Evolutionary conservation across 2,888 invertebrate genomes (phyloP), one percentile per base, ranked within the genome.

Genomic region (Busseola fusca): DNA sequence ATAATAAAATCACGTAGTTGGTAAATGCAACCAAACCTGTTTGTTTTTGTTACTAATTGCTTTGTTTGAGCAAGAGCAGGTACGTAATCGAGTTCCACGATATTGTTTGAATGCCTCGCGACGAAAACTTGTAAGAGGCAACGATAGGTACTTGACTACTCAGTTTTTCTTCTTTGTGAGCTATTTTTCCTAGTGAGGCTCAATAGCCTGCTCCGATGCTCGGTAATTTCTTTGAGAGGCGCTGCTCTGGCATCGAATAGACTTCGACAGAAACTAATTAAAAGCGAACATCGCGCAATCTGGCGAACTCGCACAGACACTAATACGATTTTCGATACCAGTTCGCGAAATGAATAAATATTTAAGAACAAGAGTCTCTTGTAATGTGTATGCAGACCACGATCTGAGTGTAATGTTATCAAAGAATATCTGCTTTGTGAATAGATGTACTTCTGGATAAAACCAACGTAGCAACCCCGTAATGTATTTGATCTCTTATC

Each of bases 211-310:
- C 72, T 69, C 78, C 81, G 81, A 78, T 81, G 80, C 79, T 87
- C 81, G 77, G 87, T 89, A 91, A 92, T 92, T 92, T 92, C 91
- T 91, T 91, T 90, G 89, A 89, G 87, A 88, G 87, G 83, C 86
- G 88, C 90, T 88, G 86, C 83, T 89, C 87, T 87, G 83, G 86
- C 90, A 88, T 88, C 85, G 85, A 86, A 84, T 85, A 87, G 87
- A 88, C 89, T 91, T 90, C 89, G 87, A 91, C 90, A 90, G 90
- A 91, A 92, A 92, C 91, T 93, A 92, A 93, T 93, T 93, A 93
- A 93, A 90, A 91, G 83, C 83, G 91, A 91, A 93, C 91, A 92
- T 90, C 87, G 91, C 80, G 86, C 91, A 91, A 92, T 91, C 89
- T 90, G 85, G 86, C 80, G 81, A 85, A 87, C 87, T 88, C 80